Evolutionary conservation across 2,888 invertebrate genomes (phyloP), one percentile per base, ranked within the genome.

Genomic region (Thecocarcelia acutangulata): DNA sequence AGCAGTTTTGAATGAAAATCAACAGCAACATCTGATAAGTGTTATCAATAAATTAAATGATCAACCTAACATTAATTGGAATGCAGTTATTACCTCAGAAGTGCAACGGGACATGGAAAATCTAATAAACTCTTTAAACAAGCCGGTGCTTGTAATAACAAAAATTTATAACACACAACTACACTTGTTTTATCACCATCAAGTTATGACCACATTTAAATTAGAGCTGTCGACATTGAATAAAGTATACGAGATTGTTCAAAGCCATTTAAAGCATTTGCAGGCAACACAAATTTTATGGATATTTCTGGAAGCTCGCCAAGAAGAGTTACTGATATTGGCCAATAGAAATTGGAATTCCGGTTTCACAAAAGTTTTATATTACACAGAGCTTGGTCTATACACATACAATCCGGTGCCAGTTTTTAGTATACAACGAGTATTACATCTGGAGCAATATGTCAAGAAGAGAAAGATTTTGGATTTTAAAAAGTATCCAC

Each of bases 31-130:
- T 21, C n/a, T 48, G 0, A 33, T 37, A 21, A 21, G 33, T 44
- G 5, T 64, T 5, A 33, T 77, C 4, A 58, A 58, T 50, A 58
- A 63, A 28, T 64, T 77, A 33, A 77, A 77, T 37, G 19, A 77
- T 12, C 40, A 70, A 21, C 33, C 64, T 0, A 12, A 70, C 8
- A 33, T 58, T 13, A 15, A 70, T 50, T 77, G 63, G 63, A 77
- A 70, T 70, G 24, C 48, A 37, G 21, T 77, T 42, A 58, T 77
- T 28, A 42, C 64, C 0, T n/a, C 13, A 8, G n/a, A 46, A 37
- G 44, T 72, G 5, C 24, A 48, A 0, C 15, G 24, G 2, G 44
- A 64, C 12, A 33, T 50, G n/a, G 48, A 70, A 2, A n/a, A 56
- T 48, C 5, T 64, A 0, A 28, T 70, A 8, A 70, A 56, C 21